A percentile compares a stretch with the other conserved stretches of the same genome.
Conservation (phyloP, 1,140 invertebrate species). For the Zaprionus lachaisei region DNA sequence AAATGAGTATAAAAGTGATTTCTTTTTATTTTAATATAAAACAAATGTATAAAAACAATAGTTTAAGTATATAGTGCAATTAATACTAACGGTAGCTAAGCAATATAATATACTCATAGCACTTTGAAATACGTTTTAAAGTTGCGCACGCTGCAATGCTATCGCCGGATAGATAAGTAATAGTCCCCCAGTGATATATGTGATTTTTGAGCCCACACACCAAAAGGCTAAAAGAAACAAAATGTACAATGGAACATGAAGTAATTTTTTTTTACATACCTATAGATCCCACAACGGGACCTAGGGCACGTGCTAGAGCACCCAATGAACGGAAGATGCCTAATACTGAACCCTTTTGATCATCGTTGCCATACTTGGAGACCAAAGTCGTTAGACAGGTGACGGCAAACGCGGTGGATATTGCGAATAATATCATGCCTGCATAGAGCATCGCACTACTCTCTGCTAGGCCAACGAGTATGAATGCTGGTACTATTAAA, state of each 20-base stretch:
- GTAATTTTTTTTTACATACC: conserved; percentile 84
- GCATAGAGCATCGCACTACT: conserved; percentile 87
- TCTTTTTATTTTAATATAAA: conserved; percentile 43
- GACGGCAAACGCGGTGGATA: conserved; percentile 97
- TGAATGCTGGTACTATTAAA: conserved; percentile 94
- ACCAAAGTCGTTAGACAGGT: conserved; percentile 96
- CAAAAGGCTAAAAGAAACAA: conserved; percentile 88
- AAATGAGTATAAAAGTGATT: conserved; percentile 46
- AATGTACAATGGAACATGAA: neutral
- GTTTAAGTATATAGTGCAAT: conserved; percentile 59
- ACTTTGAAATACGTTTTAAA: conserved; percentile 46
- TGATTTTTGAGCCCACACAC: conserved; percentile 90
- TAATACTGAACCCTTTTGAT: conserved; percentile 96
- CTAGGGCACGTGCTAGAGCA: conserved; percentile 95
- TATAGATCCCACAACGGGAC: conserved; percentile 94
- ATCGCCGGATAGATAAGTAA: conserved; percentile 89
- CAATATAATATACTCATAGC: conserved; percentile 30
- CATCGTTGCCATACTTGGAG: conserved; percentile 91
- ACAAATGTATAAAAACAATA: conserved; percentile 54
- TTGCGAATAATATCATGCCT: conserved; percentile 94
- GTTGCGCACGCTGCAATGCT: conserved; percentile 85
- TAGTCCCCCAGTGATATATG: conserved; percentile 90
- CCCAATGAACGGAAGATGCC: conserved; percentile 97
- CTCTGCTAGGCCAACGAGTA: conserved; percentile 91
- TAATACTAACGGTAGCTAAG: conserved; percentile 61